Evolutionary conservation across 2,797 vertebrate genomes (phyloP).

Genomic region (Pantherophis alleghaniensis): DNA sequence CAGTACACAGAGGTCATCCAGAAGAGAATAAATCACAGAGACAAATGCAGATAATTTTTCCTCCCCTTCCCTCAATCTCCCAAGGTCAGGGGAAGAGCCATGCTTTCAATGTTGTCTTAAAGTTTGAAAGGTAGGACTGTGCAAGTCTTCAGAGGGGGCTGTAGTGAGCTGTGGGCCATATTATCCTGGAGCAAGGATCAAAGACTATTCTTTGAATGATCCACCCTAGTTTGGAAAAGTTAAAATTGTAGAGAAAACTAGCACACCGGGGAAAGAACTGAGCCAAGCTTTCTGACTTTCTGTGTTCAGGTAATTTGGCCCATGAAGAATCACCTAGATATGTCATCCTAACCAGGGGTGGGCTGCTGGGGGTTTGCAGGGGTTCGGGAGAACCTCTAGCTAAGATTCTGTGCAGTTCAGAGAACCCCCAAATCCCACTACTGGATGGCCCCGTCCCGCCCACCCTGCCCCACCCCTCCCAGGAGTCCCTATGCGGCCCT

Average conservation of each 20-base stretch:
- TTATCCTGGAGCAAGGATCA: background rate
- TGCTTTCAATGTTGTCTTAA: background rate
- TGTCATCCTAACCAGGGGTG: background rate
- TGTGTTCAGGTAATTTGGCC: background rate
- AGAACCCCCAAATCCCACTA: too few relatives aligned
- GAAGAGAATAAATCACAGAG: background rate
- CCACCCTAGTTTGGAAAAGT: background rate
- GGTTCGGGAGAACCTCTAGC: too few relatives aligned
- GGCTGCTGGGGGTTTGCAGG: too few relatives aligned
- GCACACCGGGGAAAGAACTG: background rate
- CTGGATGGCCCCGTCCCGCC: too few relatives aligned
- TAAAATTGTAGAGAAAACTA: background rate
- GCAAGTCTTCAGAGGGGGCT: background rate
- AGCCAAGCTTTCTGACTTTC: background rate
- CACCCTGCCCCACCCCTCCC: too few relatives aligned
- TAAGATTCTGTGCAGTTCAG: too few relatives aligned
- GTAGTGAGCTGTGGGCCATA: background rate
- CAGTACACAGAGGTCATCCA: background rate
- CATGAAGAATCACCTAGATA: background rate
- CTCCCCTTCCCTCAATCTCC: background rate
- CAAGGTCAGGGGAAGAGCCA: background rate
- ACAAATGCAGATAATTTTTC: background rate
- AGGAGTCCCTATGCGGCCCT: too few relatives aligned
- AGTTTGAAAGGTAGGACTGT: background rate
- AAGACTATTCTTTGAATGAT: background rate